Conservation (phyloP, 2,888 invertebrate species). For the Tetragonisca angustula region DNA sequence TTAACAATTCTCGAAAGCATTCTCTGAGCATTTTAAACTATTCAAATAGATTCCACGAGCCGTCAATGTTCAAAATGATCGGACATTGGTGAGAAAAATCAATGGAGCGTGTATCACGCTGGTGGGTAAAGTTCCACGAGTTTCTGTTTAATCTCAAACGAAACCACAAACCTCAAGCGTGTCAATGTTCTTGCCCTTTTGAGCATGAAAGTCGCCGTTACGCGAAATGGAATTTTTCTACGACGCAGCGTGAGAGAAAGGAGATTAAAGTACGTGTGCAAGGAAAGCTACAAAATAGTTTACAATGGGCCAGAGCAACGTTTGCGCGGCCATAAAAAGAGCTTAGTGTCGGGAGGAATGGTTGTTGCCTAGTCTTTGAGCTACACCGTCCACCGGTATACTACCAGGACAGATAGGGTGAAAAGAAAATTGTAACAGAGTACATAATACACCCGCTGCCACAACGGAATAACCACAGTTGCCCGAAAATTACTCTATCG, state of each 20-base stretch:
- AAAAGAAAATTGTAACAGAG: neutral
- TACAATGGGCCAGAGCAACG: slow-evolving; percentile 12
- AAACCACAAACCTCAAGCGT: too few species aligned
- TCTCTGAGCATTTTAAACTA: too few species aligned
- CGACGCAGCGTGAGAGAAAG: neutral
- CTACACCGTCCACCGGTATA: neutral
- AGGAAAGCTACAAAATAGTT: slow-evolving; percentile 32
- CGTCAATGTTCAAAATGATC: too few species aligned
- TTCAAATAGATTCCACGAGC: too few species aligned
- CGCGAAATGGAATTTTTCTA: neutral
- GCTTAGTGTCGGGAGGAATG: slow-evolving; percentile 21
- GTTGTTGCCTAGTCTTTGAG: slow-evolving; percentile 10
- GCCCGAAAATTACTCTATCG: neutral
- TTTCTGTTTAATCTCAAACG: too few species aligned
- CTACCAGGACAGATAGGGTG: neutral
- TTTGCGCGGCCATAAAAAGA: slow-evolving; percentile 31
- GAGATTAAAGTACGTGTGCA: neutral
- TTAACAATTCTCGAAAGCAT: too few species aligned
- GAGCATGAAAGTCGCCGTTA: neutral
- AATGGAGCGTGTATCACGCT: too few species aligned
- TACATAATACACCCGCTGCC: neutral
- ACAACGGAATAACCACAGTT: slow-evolving; percentile 8
- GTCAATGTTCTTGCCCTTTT: neutral
- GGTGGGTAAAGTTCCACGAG: too few species aligned
- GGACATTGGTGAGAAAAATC: too few species aligned